Evolutionary conservation across 1,140 invertebrate genomes (phyloP), one percentile per base, ranked within the genome.

Genomic region (Tribolium castaneum): DNA sequence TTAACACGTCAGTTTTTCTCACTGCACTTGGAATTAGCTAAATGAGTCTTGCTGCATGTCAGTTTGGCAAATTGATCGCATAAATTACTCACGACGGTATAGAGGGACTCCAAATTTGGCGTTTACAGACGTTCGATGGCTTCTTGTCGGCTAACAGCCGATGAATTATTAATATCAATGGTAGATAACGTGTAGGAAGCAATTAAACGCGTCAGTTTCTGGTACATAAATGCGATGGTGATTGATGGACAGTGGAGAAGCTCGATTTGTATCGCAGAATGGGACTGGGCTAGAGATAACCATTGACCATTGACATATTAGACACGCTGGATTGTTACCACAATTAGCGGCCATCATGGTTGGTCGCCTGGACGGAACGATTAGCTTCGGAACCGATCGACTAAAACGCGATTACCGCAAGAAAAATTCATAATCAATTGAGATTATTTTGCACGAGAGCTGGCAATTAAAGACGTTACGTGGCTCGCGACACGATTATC

Each of bases 121-220:
- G 13, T 66, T 66, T 35, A 35, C 22, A 66, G 59, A 66, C 59
- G 59, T 66, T 66, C 59, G 59, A 66, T 66, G 59, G n/a, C 59
- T 66, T 66, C 59, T 66, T 66, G 59, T 66, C 14, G 59, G 59
- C 14, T 66, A 66, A 35, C 59, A 35, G 30, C n/a, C 59, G 13
- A 66, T 66, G 59, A 66, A 66, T 66, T 66, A 66, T 66, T 66
- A 35, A 66, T 66, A 66, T 66, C 59, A 66, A 66, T 66, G 25
- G 59, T 66, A 35, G 59, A 66, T 66, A 59, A 14, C 59, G 54
- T 66, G 59, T 14, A 66, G 59, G 59, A 34, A 66, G 59, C 59
- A 66, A 66, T 66, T 66, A 66, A 66, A 66, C 59, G 30, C 14
- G 59, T 66, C 59, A 66, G 59, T 66, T 66, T 66, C 59, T 66